Percentiles rank a stretch among this genome's conserved stretches.
Conservation (phyloP, 1,140 invertebrate species). For the Neodiprion virginianus region DNA sequence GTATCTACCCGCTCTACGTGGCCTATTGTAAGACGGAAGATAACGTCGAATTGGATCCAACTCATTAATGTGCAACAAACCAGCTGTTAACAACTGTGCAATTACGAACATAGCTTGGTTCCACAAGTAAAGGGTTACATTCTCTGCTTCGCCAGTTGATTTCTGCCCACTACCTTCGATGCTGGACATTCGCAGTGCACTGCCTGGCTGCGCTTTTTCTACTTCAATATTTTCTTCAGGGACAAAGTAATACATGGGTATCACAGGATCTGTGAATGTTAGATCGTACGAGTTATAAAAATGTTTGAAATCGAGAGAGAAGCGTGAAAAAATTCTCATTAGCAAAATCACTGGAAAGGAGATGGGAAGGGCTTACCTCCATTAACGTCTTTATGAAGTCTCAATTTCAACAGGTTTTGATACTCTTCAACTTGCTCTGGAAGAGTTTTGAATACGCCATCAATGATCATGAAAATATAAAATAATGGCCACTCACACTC, state of each 20-base stretch:
- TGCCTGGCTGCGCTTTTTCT: conserved; percentile 78
- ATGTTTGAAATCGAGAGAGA: not conserved
- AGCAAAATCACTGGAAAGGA: conserved; percentile 8
- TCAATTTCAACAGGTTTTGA: conserved; percentile 80
- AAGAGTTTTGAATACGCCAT: conserved; percentile 88
- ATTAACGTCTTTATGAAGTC: conserved; percentile 78
- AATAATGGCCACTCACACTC: conserved; percentile 99
- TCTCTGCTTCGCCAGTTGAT: conserved; percentile 54
- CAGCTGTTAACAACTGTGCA: conserved; percentile 86
- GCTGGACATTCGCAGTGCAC: conserved; percentile 69
- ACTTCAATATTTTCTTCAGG: conserved; percentile 79
- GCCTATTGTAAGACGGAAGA: conserved; percentile 94
- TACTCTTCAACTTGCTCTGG: conserved; percentile 94
- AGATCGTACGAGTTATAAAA: not conserved
- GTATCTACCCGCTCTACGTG: conserved; percentile 88
- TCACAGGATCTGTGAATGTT: conserved; percentile 73
- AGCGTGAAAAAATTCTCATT: conserved; percentile 4
- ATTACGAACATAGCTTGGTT: conserved; percentile 96
- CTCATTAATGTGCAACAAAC: conserved; percentile 92
- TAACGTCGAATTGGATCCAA: conserved; percentile 95
- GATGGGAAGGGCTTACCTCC: conserved; percentile 68
- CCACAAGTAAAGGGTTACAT: conserved; percentile 78
- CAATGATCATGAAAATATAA: conserved; percentile 94
- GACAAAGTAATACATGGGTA: conserved; percentile 91
- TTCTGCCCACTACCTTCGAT: conserved; percentile 54